These are phyloP conservation scores for Adrianichthys oophorus DNA, from an alignment of 2,797 vertebrate species.

Conservation along the genomic window DNA sequence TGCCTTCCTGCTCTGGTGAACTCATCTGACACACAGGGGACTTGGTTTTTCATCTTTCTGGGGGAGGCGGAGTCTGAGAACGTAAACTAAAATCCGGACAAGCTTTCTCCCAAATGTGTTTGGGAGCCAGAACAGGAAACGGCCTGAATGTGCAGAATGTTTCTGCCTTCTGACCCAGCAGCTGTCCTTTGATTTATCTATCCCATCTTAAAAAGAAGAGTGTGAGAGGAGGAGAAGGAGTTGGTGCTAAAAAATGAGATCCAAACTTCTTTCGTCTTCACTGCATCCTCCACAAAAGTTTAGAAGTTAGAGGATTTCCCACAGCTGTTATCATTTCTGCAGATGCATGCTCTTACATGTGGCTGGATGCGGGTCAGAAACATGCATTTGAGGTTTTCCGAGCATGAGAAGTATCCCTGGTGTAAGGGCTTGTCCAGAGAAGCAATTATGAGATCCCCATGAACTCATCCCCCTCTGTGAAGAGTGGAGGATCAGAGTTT, in stretches of 20 bases:
- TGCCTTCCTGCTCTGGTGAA: constrained; percentile 30
- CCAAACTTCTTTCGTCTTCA: constrained; percentile 6
- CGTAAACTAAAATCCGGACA: constrained; percentile 35
- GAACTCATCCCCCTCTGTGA: no score
- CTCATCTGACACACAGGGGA: constrained; percentile 23
- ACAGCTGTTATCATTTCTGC: not conserved
- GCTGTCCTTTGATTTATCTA: constrained; percentile 49
- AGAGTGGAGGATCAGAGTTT: no score
- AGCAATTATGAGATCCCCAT: no score
- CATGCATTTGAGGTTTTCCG: constrained; percentile 11
- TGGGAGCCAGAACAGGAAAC: constrained; percentile 64
- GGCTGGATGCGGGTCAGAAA: constrained; percentile 13
- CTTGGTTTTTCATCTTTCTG: constrained; percentile 10
- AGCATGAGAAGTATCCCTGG: not conserved
- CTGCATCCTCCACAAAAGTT: not conserved
- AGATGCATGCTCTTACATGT: constrained; percentile 5
- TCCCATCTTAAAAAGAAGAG: constrained; percentile 17
- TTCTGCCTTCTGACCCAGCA: constrained; percentile 53
- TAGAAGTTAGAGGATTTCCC: not conserved
- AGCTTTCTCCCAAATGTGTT: constrained; percentile 6
- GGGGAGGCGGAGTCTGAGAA: constrained; percentile 14
- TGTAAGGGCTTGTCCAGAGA: constrained; percentile 10
- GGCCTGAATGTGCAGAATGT: constrained; percentile 69
- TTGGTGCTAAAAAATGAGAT: not conserved
- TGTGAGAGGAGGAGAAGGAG: not conserved